Evolutionary conservation across 2,797 vertebrate species (phyloP).

Genomic region (Schizothorax lantsangensis): DNA sequence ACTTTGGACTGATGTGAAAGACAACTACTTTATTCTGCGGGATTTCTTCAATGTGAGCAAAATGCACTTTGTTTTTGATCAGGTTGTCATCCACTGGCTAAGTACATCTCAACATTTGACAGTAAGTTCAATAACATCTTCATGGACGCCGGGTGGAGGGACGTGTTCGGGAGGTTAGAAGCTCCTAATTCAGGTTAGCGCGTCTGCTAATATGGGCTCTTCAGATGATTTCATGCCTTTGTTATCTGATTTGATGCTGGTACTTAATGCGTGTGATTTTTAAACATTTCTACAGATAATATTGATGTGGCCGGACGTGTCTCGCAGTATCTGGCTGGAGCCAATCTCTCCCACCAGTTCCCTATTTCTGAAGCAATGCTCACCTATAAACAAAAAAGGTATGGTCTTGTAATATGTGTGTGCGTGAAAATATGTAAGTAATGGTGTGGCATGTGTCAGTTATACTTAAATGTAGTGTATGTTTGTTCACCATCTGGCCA

Average conservation of each 20-base stretch:
- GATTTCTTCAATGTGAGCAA: not conserved
- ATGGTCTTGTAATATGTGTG: conserved; percentile 25
- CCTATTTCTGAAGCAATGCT: conserved; percentile 88
- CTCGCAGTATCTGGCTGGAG: conserved; percentile 81
- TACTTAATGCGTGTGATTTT: not conserved
- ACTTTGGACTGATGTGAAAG: not conserved
- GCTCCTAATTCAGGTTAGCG: conserved; percentile 79
- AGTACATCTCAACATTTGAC: conserved; percentile 84
- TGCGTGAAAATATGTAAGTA: not conserved
- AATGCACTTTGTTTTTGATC: conserved; percentile 28
- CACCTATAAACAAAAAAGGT: conserved; percentile 89
- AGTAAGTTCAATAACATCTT: conserved; percentile 84
- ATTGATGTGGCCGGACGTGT: conserved; percentile 82
- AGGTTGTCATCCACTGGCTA: conserved; percentile 85
- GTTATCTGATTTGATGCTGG: not conserved
- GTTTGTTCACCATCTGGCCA: conserved; percentile 29
- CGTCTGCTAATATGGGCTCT: not conserved
- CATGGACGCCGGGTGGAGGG: conserved; percentile 84
- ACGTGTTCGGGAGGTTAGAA: conserved; percentile 82
- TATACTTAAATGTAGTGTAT: not conserved
- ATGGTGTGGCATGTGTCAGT: conserved; percentile 41
- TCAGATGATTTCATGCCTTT: not conserved
- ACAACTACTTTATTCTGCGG: not conserved
- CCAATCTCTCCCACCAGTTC: conserved; percentile 83
- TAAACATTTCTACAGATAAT: conserved; percentile 71